phyloP scores from a whole-genome alignment of 2,113 vertebrate genomes.

The Carassius carassius region DNA sequence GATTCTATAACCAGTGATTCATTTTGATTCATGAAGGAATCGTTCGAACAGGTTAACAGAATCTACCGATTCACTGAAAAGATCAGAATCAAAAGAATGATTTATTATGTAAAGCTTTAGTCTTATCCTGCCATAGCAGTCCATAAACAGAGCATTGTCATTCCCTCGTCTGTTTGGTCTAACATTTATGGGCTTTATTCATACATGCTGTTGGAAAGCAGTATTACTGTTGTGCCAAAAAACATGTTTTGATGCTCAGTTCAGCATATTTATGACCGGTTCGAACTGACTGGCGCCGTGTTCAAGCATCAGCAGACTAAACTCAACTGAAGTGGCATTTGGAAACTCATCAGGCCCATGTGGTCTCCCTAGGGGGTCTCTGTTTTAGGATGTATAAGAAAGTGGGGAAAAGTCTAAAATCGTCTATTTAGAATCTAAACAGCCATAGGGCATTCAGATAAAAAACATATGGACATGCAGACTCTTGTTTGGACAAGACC shows the following conservation, averaged over 20 bases:
- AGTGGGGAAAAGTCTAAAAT: conserved; percentile 27
- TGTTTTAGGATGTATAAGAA: conserved; percentile 30
- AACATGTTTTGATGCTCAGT: neutral
- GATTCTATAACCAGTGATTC: too few species aligned
- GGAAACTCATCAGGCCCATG: neutral
- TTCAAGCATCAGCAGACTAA: conserved; percentile 31
- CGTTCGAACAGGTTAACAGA: neutral
- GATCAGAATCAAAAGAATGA: neutral
- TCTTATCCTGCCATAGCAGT: neutral
- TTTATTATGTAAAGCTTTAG: neutral
- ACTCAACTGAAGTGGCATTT: conserved; percentile 31
- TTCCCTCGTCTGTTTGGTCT: conserved; percentile 4
- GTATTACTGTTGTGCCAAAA: neutral
- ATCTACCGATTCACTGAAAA: neutral
- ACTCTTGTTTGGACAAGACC: conserved; percentile 59
- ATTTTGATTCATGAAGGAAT: neutral
- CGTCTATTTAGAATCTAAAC: conserved; percentile 55
- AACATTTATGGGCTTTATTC: neutral
- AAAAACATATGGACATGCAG: conserved; percentile 61
- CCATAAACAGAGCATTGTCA: conserved; percentile 4
- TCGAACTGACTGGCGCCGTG: conserved; percentile 8
- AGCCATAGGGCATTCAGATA: conserved; percentile 59
- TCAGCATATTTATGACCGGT: neutral
- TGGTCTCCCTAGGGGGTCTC: conserved; percentile 14
- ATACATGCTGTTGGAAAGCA: neutral